These are phyloP conservation scores for Montipora foliosa DNA, from an alignment of 64 coral and sea anemone species.

Conservation along the genomic window DNA sequence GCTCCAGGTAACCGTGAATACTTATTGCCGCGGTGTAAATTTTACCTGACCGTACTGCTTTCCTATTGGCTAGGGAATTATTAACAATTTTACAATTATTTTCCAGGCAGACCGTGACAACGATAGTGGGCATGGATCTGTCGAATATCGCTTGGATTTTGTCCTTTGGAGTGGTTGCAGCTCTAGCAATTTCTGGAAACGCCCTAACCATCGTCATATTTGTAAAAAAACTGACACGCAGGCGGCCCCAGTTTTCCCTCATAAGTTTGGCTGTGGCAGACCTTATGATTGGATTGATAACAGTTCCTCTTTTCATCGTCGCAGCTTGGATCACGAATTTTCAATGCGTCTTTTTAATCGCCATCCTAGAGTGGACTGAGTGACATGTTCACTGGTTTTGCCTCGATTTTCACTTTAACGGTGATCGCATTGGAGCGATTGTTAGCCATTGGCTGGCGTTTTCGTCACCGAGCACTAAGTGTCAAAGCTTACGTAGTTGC, in stretches of 20 bases:
- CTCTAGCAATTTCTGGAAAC: background rate
- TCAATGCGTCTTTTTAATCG: background rate
- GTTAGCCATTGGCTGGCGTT: constrained; percentile 28
- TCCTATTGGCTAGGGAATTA: too few species aligned
- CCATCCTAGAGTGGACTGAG: background rate
- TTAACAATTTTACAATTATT: background rate
- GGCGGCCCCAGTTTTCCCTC: background rate
- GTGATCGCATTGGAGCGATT: constrained; percentile 37
- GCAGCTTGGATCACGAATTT: background rate
- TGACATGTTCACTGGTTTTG: constrained; percentile 56
- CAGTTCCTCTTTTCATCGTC: background rate
- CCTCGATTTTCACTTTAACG: constrained; percentile 19
- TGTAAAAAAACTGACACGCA: background rate
- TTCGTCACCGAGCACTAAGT: background rate
- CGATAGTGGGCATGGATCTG: background rate
- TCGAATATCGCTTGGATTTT: constrained; percentile 1
- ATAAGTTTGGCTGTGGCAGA: constrained; percentile 9
- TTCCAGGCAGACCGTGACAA: background rate
- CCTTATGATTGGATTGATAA: background rate
- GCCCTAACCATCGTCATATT: background rate
- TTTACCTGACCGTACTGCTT: too few species aligned
- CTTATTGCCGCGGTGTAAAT: too few species aligned
- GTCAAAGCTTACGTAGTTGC: background rate
- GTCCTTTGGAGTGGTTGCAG: background rate
- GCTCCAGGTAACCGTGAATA: too few species aligned